phyloP scores from a whole-genome alignment of 2,113 vertebrate genomes.

The Malurus cyaneus region DNA sequence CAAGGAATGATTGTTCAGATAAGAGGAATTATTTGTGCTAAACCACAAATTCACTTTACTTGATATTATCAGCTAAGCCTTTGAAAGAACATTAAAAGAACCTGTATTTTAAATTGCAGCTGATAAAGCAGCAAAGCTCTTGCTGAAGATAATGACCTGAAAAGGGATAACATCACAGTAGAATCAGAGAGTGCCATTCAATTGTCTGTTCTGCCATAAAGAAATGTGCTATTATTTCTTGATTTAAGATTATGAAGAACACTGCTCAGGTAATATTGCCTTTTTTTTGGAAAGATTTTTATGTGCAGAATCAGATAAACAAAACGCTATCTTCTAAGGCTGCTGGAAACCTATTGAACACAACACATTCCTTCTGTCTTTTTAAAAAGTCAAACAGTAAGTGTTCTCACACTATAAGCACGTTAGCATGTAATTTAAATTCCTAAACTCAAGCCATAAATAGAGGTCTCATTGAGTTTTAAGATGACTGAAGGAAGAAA shows the following conservation, averaged over 20 bases:
- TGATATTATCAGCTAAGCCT: constrained; percentile 35
- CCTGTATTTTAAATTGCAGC: constrained; percentile 36
- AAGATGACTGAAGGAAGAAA: background rate
- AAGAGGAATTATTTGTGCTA: constrained; percentile 20
- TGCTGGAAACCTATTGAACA: background rate
- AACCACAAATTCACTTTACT: constrained; percentile 1
- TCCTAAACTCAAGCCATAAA: constrained; percentile 1
- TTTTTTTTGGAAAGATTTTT: background rate
- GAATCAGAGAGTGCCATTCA: constrained; percentile 28
- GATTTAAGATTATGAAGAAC: constrained; percentile 50
- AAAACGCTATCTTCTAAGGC: background rate
- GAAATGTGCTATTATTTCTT: constrained; percentile 36
- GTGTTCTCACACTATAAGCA: background rate
- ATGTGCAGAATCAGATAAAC: constrained; percentile 28
- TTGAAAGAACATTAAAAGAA: constrained; percentile 39
- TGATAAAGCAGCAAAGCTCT: constrained; percentile 46
- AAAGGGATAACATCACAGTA: constrained; percentile 43
- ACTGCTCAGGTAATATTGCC: background rate
- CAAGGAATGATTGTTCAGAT: background rate
- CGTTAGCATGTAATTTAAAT: background rate
- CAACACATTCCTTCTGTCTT: background rate
- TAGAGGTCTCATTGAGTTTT: background rate
- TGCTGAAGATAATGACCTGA: constrained; percentile 52
- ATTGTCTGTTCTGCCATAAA: constrained; percentile 34
- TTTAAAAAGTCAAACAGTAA: constrained; percentile 4